Evolutionary conservation across 2,113 vertebrate genomes (phyloP).

Genomic region (Pao palembangensis): DNA sequence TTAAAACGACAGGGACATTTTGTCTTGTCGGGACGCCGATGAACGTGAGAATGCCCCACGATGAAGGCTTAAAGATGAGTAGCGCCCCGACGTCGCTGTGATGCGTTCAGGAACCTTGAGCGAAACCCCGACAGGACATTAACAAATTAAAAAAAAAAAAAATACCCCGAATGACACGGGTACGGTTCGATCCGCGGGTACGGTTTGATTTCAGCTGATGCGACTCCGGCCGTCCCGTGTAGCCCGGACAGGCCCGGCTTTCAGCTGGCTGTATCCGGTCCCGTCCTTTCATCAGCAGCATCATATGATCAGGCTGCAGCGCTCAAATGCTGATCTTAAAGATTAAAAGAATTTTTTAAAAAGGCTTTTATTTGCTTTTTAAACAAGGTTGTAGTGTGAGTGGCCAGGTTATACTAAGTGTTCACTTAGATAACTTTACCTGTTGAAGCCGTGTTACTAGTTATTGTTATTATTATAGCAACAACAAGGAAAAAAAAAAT

Average conservation of each 20-base stretch:
- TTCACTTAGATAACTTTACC: neutral
- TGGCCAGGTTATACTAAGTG: neutral
- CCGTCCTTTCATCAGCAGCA: constrained; percentile 54
- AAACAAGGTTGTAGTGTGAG: neutral
- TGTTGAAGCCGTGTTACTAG: too few species aligned
- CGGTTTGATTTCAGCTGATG: neutral
- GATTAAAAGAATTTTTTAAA: too few species aligned
- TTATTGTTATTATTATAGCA: too few species aligned
- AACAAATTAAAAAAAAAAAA: neutral
- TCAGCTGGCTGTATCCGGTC: constrained; percentile 62
- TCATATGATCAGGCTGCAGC: constrained; percentile 47
- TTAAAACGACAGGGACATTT: neutral
- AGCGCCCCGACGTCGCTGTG: neutral
- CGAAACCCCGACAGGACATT: neutral
- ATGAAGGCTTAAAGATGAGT: neutral
- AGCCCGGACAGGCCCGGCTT: constrained; percentile 33
- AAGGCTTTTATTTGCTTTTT: too few species aligned
- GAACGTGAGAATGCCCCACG: constrained; percentile 9
- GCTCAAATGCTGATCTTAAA: neutral
- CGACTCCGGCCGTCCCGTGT: neutral
- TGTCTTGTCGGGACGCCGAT: neutral
- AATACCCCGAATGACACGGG: too few species aligned
- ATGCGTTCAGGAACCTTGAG: constrained; percentile 35
- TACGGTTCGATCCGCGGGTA: too few species aligned
- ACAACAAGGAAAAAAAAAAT: too few species aligned